Evolutionary conservation across 2,888 invertebrate species (phyloP), one percentile per base, ranked within the genome.

Genomic region (Mimas tiliae): DNA sequence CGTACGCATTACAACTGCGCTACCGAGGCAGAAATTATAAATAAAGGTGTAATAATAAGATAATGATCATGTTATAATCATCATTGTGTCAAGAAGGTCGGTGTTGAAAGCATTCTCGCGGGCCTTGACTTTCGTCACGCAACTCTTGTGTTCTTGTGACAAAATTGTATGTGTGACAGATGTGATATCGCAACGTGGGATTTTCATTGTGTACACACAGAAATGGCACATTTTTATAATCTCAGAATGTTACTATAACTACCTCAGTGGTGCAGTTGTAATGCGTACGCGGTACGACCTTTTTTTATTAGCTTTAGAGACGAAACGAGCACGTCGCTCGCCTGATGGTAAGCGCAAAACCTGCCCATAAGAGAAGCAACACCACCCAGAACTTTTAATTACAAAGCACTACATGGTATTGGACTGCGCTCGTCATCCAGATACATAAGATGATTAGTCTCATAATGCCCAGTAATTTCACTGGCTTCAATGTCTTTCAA

Each of bases 51-150:
- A 67, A 69, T 65, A 74, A 67, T 71, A 74, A 67, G 72, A 73
- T 74, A 72, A 68, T 12, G 50, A 77, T 76, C 73, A 71, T 73
- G 73, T 74, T 70, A 72, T 72, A 69, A 68, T 70, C 72, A 67
- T 72, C 75, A 78, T 82, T 80, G 81, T 82, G 72, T 74, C 67
- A 71, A 74, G 77, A 81, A 81, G 80, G 81, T 69, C 75, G 68
- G 68, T 80, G 79, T 78, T 62, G 79, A 80, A 80, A 80, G 75
- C 73, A 72, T 70, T 71, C 27, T 19, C 27, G 27, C 48, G 33
- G 62, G 63, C 77, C 79, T 81, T 79, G 76, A 73, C 69, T 74
- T 68, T 73, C 70, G 65, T 70, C 81, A 79, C 72, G 76, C 73
- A 55, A 74, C 2, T 45, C 52, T 55, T 69, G 64, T 69, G 68